A percentile compares a stretch with the other conserved stretches of the same genome.
Conservation (phyloP, 2,888 invertebrate species). For the Metacarcinus magister region DNA sequence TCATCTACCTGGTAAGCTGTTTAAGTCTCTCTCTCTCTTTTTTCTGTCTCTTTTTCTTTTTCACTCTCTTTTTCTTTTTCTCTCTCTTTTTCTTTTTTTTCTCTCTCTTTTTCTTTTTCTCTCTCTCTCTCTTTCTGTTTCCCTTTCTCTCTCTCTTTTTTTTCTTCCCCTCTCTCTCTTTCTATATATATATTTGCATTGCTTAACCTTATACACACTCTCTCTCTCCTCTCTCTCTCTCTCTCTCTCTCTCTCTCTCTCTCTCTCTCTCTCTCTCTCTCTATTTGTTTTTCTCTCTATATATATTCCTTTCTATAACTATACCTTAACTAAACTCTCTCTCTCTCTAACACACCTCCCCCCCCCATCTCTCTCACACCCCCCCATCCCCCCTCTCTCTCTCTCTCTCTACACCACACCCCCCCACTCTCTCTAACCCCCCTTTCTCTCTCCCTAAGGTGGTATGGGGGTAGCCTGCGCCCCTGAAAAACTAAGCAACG, state of each 20-base stretch:
- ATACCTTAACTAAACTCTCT: background rate
- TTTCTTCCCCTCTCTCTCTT: too few species aligned
- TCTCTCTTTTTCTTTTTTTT: background rate
- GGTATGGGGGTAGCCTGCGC: conserved; percentile 81
- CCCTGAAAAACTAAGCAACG: conserved; percentile 83
- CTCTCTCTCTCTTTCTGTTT: background rate
- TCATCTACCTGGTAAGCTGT: conserved; percentile 76
- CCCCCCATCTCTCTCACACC: background rate
- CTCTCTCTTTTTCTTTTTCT: background rate
- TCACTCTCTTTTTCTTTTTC: background rate
- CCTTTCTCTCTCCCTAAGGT: background rate
- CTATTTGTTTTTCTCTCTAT: background rate
- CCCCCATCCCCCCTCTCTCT: background rate
- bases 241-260: background rate
- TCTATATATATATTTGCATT: too few species aligned
- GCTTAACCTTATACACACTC: background rate
- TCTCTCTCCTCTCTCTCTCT: background rate
- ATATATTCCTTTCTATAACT: background rate
- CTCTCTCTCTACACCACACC: background rate
- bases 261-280: background rate
- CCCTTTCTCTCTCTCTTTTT: background rate
- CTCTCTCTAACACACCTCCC: background rate
- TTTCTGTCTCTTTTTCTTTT: too few species aligned
- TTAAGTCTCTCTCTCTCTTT: too few species aligned
- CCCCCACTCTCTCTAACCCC: background rate